Evolutionary conservation across 2,113 vertebrate genomes (phyloP).

Genomic region (Stictonetta naevosa): DNA sequence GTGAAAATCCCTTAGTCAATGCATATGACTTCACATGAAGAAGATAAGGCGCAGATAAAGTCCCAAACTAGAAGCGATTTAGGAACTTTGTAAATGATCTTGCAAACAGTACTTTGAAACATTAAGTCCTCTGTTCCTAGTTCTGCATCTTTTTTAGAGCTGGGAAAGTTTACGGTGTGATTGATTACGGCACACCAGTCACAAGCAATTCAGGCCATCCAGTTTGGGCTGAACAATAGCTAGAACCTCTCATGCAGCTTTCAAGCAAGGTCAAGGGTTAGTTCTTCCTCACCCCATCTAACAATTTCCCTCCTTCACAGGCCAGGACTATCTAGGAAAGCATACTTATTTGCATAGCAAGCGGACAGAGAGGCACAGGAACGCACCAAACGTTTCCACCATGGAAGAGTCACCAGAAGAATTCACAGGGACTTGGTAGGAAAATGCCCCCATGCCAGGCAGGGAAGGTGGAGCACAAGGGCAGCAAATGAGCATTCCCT

Average conservation of each 20-base stretch:
- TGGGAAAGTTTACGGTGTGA: neutral
- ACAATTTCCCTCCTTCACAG: neutral
- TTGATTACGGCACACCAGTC: slow-evolving; percentile 27
- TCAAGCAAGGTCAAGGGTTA: slow-evolving; percentile 22
- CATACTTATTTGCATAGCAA: neutral
- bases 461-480: neutral
- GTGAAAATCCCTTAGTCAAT: neutral
- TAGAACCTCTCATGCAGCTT: neutral
- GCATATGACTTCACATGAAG: neutral
- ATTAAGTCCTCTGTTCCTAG: neutral
- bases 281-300: neutral
- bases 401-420: neutral
- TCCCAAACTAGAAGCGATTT: neutral
- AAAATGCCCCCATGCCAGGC: neutral
- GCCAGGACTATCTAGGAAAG: neutral
- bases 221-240: neutral
- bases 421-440: neutral
- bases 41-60: neutral
- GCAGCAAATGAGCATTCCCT: too few relatives aligned
- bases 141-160: neutral
- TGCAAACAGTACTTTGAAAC: neutral
- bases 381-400: neutral
- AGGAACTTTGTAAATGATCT: neutral
- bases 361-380: neutral
- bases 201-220: neutral